Evolutionary conservation across 2,797 vertebrate genomes (phyloP).

Genomic region (Austrolebias charrua): DNA sequence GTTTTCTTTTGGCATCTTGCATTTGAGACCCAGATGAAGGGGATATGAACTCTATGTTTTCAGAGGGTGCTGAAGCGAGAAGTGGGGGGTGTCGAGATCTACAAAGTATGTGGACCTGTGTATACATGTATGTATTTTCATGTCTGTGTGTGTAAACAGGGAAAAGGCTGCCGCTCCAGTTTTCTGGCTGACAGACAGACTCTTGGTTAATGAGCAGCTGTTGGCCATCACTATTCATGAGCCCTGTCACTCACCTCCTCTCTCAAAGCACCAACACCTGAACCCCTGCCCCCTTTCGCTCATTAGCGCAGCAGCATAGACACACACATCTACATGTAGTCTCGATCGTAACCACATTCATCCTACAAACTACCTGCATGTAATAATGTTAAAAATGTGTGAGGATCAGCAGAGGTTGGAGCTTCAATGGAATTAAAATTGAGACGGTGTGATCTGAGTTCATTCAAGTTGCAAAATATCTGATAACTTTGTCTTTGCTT

Average conservation of each 20-base stretch:
- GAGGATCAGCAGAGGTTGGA: constrained; percentile 14
- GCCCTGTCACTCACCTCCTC: constrained; percentile 73
- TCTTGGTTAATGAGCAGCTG: constrained; percentile 82
- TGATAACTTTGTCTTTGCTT: constrained; percentile 37
- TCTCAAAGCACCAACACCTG: constrained; percentile 68
- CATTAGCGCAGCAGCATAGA: constrained; percentile 61
- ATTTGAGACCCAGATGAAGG: constrained; percentile 68
- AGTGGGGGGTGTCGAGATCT: constrained; percentile 9
- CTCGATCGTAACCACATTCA: constrained; percentile 14
- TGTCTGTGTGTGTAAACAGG: constrained; percentile 42
- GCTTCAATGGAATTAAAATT: constrained; percentile 45
- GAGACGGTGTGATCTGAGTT: constrained; percentile 35
- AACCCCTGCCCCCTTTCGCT: constrained; percentile 57
- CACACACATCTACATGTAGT: constrained; percentile 17
- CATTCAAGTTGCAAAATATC: constrained; percentile 47
- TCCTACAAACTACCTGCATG: constrained; percentile 26
- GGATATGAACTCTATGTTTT: constrained; percentile 32
- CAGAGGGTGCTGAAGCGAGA: neutral
- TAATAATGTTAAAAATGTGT: constrained; percentile 15
- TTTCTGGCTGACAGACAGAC: constrained; percentile 75
- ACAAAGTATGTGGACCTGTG: constrained; percentile 30
- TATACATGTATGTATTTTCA: constrained; percentile 35
- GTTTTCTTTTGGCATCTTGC: constrained; percentile 39
- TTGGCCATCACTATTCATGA: constrained; percentile 82
- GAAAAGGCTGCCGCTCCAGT: constrained; percentile 61